These are phyloP conservation scores for Hycleus cichorii DNA, from an alignment of 1,140 invertebrate genomes.

Conservation along the genomic window DNA sequence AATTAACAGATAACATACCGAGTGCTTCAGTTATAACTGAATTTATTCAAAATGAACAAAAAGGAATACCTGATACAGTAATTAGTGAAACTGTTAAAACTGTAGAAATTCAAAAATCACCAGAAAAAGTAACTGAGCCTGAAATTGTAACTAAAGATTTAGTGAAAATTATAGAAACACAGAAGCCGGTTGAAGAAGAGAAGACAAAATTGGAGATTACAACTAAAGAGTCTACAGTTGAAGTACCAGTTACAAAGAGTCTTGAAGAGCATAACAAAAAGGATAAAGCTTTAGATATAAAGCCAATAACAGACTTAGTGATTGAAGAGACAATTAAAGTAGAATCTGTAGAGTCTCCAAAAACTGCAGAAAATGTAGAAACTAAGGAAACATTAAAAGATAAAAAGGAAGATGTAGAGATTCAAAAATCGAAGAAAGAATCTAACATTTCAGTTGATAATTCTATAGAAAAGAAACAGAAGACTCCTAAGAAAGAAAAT, in stretches of 20 bases:
- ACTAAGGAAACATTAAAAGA: neutral
- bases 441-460: no score
- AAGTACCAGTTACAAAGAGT: no score
- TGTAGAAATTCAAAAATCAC: neutral
- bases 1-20: neutral
- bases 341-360: neutral
- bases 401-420: no score
- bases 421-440: no score
- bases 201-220: no score
- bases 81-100: neutral
- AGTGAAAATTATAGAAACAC: neutral
- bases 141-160: neutral
- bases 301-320: no score
- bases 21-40: neutral
- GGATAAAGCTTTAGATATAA: no score
- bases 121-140: neutral
- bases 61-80: neutral
- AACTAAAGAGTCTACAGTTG: no score
- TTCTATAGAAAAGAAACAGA: no score
- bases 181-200: no score
- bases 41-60: neutral
- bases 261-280: no score
- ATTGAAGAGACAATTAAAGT: neutral
- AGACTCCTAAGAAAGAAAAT: no score
- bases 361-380: conserved; percentile 1